A percentile compares a stretch with the other conserved stretches of the same genome.
Evolutionary conservation across 2,888 invertebrate species (phyloP).

Genomic region (Polylopha cassiicola): DNA sequence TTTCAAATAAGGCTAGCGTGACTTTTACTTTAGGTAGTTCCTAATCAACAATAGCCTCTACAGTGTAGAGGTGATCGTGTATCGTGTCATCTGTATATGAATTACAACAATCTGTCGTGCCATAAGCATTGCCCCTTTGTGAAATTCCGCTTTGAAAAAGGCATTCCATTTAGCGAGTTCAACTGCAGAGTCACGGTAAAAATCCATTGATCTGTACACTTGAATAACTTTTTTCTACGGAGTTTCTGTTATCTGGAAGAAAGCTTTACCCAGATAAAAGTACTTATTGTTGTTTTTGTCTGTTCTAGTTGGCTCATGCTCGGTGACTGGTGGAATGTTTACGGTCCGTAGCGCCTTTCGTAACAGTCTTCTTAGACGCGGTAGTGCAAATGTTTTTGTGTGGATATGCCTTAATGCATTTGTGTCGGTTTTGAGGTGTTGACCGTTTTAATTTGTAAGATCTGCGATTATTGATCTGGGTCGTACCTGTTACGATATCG

Average conservation of each 20-base stretch:
- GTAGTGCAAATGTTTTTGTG: slow-evolving; percentile 74
- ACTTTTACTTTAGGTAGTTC: no score
- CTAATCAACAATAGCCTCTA: no score
- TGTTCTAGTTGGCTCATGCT: slow-evolving; percentile 57
- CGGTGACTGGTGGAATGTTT: slow-evolving; percentile 68
- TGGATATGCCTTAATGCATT: slow-evolving; percentile 57
- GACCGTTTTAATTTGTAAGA: slow-evolving; percentile 39
- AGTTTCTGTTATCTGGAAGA: slow-evolving; percentile 45
- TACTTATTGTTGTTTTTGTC: slow-evolving; percentile 60
- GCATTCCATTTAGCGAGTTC: slow-evolving; percentile 9
- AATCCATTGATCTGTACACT: slow-evolving; percentile 19
- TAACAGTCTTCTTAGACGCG: slow-evolving; percentile 65
- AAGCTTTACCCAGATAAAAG: slow-evolving; percentile 43
- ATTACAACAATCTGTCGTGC: no score
- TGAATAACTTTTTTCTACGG: slow-evolving; percentile 22
- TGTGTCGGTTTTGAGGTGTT: slow-evolving; percentile 39
- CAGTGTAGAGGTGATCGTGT: no score
- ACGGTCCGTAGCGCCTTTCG: slow-evolving; percentile 71
- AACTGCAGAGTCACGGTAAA: slow-evolving; percentile 2
- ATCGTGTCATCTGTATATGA: slow-evolving; percentile 9
- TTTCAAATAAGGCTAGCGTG: no score
- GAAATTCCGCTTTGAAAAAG: slow-evolving; percentile 11
- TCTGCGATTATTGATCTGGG: no score
- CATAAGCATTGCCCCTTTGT: background rate
- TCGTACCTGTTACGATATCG: no score